These are phyloP conservation scores for Sialia sialis DNA, from an alignment of 2,113 vertebrate species.

Conservation along the genomic window DNA sequence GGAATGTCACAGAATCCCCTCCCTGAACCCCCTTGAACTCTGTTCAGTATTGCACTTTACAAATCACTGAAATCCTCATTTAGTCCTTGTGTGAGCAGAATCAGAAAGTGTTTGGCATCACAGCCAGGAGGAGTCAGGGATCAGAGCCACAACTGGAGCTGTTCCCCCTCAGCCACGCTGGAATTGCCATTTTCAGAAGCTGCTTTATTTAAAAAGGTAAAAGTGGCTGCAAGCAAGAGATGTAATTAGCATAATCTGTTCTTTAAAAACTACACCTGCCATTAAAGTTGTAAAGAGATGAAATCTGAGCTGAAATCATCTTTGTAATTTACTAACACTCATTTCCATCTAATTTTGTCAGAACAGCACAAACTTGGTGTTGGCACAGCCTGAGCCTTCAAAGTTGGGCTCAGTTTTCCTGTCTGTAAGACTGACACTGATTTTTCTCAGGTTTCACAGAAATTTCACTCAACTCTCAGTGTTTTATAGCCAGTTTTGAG, in stretches of 20 bases:
- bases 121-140: not conserved
- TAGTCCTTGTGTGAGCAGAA: not conserved
- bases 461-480: not conserved
- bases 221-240: not conserved
- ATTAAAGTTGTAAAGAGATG: constrained; percentile 5
- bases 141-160: not conserved
- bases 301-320: not conserved
- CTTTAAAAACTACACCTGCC: not conserved
- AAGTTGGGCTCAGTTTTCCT: not conserved
- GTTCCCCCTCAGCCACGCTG: not conserved
- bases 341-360: not conserved
- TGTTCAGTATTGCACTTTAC: not conserved
- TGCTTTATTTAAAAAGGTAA: not conserved
- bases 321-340: constrained; percentile 11
- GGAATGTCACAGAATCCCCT: not conserved
- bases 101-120: not conserved
- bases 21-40: not conserved
- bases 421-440: not conserved
- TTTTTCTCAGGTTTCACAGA: not conserved
- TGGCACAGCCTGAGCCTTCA: not conserved
- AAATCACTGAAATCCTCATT: not conserved
- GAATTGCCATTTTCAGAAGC: constrained; percentile 1
- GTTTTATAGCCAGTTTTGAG: not conserved
- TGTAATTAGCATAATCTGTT: constrained; percentile 4
- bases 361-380: not conserved